These are phyloP conservation scores for Microtus richardsoni DNA, from an alignment of 2,113 vertebrate genomes.

Conservation along the genomic window DNA sequence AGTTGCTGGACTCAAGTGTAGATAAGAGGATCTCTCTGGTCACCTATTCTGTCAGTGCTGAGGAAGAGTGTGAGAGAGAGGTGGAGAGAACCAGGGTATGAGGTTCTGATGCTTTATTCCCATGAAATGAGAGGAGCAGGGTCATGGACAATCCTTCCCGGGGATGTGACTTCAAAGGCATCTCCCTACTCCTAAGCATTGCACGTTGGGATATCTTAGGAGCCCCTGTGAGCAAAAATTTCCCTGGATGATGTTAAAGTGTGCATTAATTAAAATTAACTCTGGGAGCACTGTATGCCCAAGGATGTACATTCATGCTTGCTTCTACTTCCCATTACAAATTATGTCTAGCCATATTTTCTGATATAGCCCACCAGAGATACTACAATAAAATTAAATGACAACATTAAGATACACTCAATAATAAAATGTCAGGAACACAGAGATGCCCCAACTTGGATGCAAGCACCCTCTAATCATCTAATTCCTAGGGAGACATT, in stretches of 20 bases:
- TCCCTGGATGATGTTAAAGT: neutral
- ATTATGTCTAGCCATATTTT: slow-evolving; percentile 64
- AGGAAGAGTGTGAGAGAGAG: neutral
- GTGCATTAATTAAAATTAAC: slow-evolving; percentile 62
- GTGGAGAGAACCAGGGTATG: neutral
- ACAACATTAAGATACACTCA: slow-evolving; percentile 63
- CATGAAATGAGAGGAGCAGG: neutral
- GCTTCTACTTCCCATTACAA: slow-evolving; percentile 43
- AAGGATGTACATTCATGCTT: slow-evolving; percentile 23
- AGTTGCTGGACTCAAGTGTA: neutral
- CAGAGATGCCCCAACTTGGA: slow-evolving; percentile 54
- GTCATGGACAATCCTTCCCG: neutral
- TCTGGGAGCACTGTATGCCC: neutral
- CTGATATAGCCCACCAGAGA: slow-evolving; percentile 61
- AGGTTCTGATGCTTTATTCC: neutral
- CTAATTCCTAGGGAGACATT: slow-evolving; percentile 69
- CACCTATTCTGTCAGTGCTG: neutral
- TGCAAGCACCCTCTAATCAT: slow-evolving; percentile 65
- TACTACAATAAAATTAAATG: slow-evolving; percentile 73
- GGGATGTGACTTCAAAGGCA: neutral
- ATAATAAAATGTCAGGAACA: slow-evolving; percentile 76
- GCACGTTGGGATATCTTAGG: neutral
- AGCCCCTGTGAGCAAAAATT: neutral
- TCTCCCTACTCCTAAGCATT: neutral
- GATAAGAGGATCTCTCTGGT: neutral